Conservation (phyloP, 2,888 invertebrate species). For the Clanis bilineata region DNA sequence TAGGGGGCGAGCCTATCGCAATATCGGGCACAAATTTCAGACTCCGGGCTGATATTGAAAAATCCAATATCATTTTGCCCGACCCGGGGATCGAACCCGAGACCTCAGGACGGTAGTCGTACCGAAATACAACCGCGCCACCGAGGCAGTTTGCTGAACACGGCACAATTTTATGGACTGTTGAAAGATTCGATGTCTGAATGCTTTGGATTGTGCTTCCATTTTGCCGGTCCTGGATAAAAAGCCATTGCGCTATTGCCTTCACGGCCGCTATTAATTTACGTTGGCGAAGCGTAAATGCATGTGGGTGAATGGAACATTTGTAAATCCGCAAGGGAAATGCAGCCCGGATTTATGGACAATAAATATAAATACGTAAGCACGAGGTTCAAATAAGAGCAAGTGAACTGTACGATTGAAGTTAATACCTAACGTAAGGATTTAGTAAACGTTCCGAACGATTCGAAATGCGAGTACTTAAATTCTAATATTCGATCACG, state of each 20-base stretch:
- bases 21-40: no score
- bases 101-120: no score
- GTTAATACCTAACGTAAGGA: not conserved
- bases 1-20: no score
- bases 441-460: not conserved
- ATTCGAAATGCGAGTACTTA: not conserved
- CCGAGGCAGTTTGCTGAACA: no score
- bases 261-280: slow-evolving; percentile 17
- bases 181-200: no score
- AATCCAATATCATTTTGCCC: no score
- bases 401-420: slow-evolving; percentile 6
- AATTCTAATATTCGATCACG: slow-evolving; percentile 1
- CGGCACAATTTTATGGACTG: no score
- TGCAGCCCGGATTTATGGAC: slow-evolving; percentile 19
- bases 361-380: slow-evolving; percentile 18
- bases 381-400: slow-evolving; percentile 6
- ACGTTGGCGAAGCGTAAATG: slow-evolving; percentile 11
- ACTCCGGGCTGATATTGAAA: no score
- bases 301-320: slow-evolving; percentile 15
- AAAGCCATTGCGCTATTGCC: slow-evolving; percentile 7
- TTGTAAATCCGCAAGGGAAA: slow-evolving; percentile 19
- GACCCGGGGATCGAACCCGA: no score
- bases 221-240: no score
- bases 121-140: no score
- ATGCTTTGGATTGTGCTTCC: no score